Evolutionary conservation across 2,888 invertebrate species (phyloP).

Genomic region (Syrphus vitripennis): DNA sequence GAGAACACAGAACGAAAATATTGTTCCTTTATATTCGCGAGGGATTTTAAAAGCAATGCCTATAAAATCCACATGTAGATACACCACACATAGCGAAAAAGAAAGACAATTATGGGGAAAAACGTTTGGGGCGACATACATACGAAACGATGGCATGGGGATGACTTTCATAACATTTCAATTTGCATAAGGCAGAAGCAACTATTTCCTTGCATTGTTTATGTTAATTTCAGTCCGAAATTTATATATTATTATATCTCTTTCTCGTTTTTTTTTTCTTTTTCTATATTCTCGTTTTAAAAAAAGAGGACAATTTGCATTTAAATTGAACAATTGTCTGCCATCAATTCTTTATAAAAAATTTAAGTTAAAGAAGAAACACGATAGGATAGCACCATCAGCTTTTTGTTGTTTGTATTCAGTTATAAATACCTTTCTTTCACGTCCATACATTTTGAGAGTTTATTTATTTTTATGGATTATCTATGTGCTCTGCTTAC

Average conservation of each 20-base stretch:
- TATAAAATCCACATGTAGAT: conserved; percentile 56
- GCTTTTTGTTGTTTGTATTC: too few relatives aligned
- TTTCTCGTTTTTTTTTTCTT: too few relatives aligned
- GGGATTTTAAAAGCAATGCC: conserved; percentile 28
- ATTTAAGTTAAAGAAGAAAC: too few relatives aligned
- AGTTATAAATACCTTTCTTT: too few relatives aligned
- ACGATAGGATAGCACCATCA: neutral
- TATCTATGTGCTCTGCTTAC: too few relatives aligned
- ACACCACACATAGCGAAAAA: neutral
- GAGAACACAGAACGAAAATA: neutral
- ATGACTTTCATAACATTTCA: conserved; percentile 24
- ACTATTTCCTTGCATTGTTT: conserved; percentile 63
- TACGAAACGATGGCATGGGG: neutral
- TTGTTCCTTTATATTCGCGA: conserved; percentile 14
- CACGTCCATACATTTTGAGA: neutral
- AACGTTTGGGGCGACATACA: too few relatives aligned
- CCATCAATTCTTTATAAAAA: conserved; percentile 38
- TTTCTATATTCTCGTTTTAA: too few relatives aligned
- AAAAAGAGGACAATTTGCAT: conserved; percentile 63
- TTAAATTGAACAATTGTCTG: conserved; percentile 70
- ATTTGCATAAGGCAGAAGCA: conserved; percentile 28
- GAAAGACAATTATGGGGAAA: neutral
- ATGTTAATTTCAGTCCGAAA: conserved; percentile 63
- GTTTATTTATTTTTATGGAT: conserved; percentile 20
- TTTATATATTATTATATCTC: conserved; percentile 38